Conservation (phyloP, 23 tunicate species). For the Styela clava region DNA sequence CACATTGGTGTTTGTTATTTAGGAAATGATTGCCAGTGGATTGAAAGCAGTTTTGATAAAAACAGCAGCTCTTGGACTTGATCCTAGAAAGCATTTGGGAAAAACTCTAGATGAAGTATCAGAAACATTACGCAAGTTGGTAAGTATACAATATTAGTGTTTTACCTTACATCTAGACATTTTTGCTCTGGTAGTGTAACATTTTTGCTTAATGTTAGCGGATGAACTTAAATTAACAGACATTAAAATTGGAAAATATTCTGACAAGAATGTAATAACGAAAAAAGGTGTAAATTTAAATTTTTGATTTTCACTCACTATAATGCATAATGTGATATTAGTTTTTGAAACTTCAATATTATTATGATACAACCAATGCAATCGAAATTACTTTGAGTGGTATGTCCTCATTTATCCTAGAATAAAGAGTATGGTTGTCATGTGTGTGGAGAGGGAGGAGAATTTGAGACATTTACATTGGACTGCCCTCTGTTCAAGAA, state of each 20-base stretch:
- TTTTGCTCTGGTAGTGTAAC: not conserved
- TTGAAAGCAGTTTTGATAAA: conserved; percentile 73
- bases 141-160: conserved; percentile 9
- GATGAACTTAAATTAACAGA: too few relatives aligned
- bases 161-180: not conserved
- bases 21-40: conserved; percentile 65
- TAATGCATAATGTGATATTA: too few relatives aligned
- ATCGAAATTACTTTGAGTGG: too few relatives aligned
- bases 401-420: conserved; percentile 25
- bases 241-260: too few relatives aligned
- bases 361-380: too few relatives aligned
- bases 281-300: too few relatives aligned
- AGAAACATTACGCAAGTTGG: conserved; percentile 37
- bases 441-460: conserved; percentile 97
- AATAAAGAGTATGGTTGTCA: conserved; percentile 72
- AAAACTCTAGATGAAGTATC: conserved; percentile 53
- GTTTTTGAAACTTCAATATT: too few relatives aligned
- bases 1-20: too few relatives aligned
- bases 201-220: too few relatives aligned
- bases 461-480: conserved; percentile 91
- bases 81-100: conserved; percentile 87
- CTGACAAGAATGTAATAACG: too few relatives aligned
- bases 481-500: conserved; percentile 96
- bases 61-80: conserved; percentile 85
- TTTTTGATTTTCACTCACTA: too few relatives aligned